Percentiles rank a stretch among this genome's conserved stretches.
Evolutionary conservation across 1,140 invertebrate genomes (phyloP).

Genomic region (Colletes latitarsis): DNA sequence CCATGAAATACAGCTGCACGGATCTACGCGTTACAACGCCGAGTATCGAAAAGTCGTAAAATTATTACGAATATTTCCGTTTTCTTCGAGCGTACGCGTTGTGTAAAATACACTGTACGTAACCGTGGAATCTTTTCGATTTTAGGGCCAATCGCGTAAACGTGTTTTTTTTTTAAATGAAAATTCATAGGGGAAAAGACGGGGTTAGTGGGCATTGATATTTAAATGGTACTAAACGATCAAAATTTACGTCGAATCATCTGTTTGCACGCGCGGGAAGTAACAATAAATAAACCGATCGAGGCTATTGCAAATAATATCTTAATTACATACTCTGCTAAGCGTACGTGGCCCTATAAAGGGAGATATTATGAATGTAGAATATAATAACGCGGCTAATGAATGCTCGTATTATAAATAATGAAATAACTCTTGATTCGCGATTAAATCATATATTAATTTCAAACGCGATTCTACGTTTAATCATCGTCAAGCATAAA

Average conservation of each 20-base stretch:
- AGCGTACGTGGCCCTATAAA: not conserved
- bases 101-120: not conserved
- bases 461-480: not conserved
- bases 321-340: not conserved
- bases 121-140: not conserved
- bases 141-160: not conserved
- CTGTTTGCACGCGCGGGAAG: not conserved
- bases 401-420: not conserved
- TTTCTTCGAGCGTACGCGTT: not conserved
- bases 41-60: not conserved
- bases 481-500: not conserved
- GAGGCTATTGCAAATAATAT: not conserved
- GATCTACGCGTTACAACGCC: not conserved
- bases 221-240: not conserved
- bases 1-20: not conserved
- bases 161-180: not conserved
- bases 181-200: not conserved
- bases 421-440: not conserved
- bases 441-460: not conserved
- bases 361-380: not conserved
- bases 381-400: not conserved
- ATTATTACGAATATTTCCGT: not conserved
- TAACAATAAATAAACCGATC: too few species aligned
- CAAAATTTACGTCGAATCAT: not conserved
- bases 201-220: not conserved